Evolutionary conservation across 2,888 invertebrate genomes (phyloP), one percentile per base, ranked within the genome.

Genomic region (Galerucella nymphaeae): DNA sequence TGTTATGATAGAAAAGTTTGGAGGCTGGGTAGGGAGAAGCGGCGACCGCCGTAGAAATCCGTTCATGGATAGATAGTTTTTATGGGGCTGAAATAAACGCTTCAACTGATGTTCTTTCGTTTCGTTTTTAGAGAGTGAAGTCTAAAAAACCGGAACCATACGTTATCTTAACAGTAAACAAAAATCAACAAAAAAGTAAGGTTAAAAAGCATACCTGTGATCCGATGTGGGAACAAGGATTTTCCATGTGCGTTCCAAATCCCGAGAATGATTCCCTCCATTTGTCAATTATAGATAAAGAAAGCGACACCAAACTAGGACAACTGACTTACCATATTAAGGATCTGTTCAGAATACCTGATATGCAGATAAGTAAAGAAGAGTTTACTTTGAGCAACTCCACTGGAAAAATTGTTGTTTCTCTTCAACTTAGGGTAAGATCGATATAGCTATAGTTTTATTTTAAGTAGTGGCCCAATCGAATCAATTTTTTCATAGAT

Each of bases 171-270:
- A 91, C 91, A 8, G 89, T 97, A 9, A 95, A 95, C 70, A 93
- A 92, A 82, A 91, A 91, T 80, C 91, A 80, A 0, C 90, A 92
- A 82, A 92, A 92, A 84, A 92, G 93, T 0, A 89, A 88, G 16
- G 91, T 92, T 38, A 91, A 92, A 80, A 89, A 92, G 88, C 90
- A 95, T 78, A 96, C 95, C 0, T 93, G 92, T 79, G 93, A 95
- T 82, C 98, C 98, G 0, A 92, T 95, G 62, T 98, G 94, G 91
- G 97, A 98, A 86, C 94, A 96, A 84, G 96, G 96, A 13, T 96
- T 97, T 86, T 93, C 95, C 2, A 96, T 97, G 88, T 90, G 98
- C 53, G 93, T 98, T 4, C 90, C 91, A 80, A 95, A 97, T 87
- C 97, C 97, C 0, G 93, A 95, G 82, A 93, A 93, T 50, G 95